Evolutionary conservation across 2,113 vertebrate species (phyloP).

Genomic region (Pica pica): DNA sequence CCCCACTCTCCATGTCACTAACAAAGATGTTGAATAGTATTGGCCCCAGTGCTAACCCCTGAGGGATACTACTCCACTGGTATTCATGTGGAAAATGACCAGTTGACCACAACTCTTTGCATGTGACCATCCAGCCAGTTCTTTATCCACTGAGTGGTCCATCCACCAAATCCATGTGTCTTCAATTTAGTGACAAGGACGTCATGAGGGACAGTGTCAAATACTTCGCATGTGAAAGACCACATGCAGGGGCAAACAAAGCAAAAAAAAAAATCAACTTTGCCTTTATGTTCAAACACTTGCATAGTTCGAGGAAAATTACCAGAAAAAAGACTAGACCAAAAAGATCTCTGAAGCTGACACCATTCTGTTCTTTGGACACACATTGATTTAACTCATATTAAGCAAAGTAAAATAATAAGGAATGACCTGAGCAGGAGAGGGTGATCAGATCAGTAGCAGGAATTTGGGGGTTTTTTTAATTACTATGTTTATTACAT

Average conservation of each 20-base stretch:
- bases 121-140: neutral
- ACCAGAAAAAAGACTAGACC: neutral
- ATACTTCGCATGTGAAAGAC: neutral
- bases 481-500: neutral
- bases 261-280: neutral
- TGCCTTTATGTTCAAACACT: neutral
- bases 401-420: neutral
- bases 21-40: neutral
- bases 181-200: neutral
- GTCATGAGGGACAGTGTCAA: neutral
- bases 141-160: neutral
- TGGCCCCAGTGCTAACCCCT: neutral
- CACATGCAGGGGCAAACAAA: neutral
- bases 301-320: neutral
- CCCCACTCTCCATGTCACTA: neutral
- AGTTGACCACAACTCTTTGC: neutral
- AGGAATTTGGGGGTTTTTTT: rapidly evolving
- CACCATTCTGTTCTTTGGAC: neutral
- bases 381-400: neutral
- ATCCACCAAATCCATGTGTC: neutral
- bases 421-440: neutral
- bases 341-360: neutral
- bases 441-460: neutral
- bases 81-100: neutral
- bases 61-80: neutral